Percentiles rank a stretch among this genome's conserved stretches.
Evolutionary conservation across 2,888 invertebrate species (phyloP).

Genomic region (Latrodectus hesperus): DNA sequence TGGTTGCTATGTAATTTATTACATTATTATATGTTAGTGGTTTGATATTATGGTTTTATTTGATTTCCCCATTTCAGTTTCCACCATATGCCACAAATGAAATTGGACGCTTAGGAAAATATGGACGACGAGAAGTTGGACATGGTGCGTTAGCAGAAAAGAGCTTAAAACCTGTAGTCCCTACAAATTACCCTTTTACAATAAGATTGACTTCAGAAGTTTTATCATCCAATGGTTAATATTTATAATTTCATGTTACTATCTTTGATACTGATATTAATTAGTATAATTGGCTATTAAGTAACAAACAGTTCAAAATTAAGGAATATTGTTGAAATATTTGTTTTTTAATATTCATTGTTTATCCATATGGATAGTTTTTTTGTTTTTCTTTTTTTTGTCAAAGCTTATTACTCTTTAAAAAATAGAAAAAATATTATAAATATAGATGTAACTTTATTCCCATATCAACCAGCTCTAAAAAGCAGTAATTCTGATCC

Average conservation of each 20-base stretch:
- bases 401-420: too few species aligned
- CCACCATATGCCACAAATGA: constrained; percentile 99
- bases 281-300: not conserved
- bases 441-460: too few species aligned
- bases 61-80: constrained; percentile 78
- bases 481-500: too few species aligned
- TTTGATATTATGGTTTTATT: not conserved
- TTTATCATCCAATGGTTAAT: constrained; percentile 91
- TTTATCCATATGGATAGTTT: not conserved
- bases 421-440: too few species aligned
- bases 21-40: too few species aligned
- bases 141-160: constrained; percentile 98
- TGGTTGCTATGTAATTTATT: too few species aligned
- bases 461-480: too few species aligned
- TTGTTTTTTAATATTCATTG: not conserved
- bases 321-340: not conserved
- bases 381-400: too few species aligned
- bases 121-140: constrained; percentile 92
- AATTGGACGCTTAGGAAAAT: constrained; percentile 79
- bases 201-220: constrained; percentile 93
- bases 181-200: constrained; percentile 89
- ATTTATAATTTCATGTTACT: not conserved
- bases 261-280: not conserved
- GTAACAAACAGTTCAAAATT: not conserved
- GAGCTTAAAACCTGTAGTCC: constrained; percentile 87